A percentile compares a stretch with the other conserved stretches of the same genome.
Evolutionary conservation across 2,113 vertebrate species (phyloP).

Genomic region (Neotragus moschatus): DNA sequence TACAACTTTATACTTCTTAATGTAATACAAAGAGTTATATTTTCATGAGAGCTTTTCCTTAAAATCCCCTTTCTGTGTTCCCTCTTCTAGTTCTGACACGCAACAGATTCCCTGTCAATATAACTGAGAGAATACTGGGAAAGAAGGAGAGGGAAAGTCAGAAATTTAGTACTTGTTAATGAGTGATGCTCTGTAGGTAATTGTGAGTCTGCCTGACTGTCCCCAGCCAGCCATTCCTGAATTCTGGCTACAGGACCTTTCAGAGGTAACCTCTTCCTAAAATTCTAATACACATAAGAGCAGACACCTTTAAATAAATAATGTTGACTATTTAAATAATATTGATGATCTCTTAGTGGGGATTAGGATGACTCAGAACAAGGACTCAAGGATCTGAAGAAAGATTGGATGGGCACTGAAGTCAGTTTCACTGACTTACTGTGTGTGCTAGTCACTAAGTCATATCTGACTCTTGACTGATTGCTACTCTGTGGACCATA

Average conservation of each 20-base stretch:
- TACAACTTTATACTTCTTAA: neutral
- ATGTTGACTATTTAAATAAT: neutral
- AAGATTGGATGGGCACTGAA: neutral
- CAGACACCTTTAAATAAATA: neutral
- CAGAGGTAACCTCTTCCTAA: neutral
- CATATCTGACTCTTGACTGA: neutral
- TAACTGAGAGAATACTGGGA: neutral
- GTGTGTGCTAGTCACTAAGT: neutral
- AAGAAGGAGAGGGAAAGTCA: neutral
- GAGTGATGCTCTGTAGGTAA: neutral
- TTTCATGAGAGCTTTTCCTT: neutral
- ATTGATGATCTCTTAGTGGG: neutral
- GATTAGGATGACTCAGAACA: neutral
- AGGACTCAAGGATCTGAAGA: neutral
- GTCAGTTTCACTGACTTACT: neutral
- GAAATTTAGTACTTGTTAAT: neutral
- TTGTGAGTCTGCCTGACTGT: neutral
- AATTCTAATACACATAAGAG: neutral
- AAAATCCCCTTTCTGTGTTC: neutral
- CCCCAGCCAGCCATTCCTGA: neutral
- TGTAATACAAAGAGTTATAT: neutral
- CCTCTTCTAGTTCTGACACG: neutral
- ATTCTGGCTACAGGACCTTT: neutral
- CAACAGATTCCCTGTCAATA: neutral
- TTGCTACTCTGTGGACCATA: neutral